Evolutionary conservation across 2,888 invertebrate species (phyloP).

Genomic region (Habroteleia sp.): DNA sequence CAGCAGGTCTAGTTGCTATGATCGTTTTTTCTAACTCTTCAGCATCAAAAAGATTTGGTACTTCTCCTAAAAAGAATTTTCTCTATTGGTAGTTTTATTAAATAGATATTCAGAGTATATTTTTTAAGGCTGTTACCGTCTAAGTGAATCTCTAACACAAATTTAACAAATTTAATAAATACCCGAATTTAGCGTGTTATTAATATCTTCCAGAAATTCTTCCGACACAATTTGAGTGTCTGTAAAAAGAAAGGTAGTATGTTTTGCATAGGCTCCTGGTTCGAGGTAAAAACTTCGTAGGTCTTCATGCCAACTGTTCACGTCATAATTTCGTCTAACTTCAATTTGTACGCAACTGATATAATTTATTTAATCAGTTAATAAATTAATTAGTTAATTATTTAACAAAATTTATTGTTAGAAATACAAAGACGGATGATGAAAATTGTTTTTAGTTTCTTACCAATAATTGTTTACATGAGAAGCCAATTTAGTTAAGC

Average conservation of each 20-base stretch:
- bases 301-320: constrained; percentile 92
- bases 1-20: constrained; percentile 87
- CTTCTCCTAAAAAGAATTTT: constrained; percentile 90
- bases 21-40: constrained; percentile 93
- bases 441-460: no score
- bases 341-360: constrained; percentile 92
- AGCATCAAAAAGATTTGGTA: constrained; percentile 93
- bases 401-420: no score
- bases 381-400: not conserved
- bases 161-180: not conserved
- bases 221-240: constrained; percentile 95
- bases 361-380: no score
- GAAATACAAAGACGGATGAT: no score
- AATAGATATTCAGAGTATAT: no score
- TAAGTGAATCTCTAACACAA: no score
- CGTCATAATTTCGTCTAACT: constrained; percentile 91
- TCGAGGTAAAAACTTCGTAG: constrained; percentile 89
- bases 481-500: constrained; percentile 91
- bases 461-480: constrained; percentile 92
- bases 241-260: constrained; percentile 92
- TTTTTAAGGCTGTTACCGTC: no score
- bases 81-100: no score
- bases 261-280: constrained; percentile 88
- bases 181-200: constrained; percentile 95
- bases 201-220: constrained; percentile 95